Evolutionary conservation across 2,888 invertebrate species (phyloP).

Genomic region (Toxonevra muliebris): DNA sequence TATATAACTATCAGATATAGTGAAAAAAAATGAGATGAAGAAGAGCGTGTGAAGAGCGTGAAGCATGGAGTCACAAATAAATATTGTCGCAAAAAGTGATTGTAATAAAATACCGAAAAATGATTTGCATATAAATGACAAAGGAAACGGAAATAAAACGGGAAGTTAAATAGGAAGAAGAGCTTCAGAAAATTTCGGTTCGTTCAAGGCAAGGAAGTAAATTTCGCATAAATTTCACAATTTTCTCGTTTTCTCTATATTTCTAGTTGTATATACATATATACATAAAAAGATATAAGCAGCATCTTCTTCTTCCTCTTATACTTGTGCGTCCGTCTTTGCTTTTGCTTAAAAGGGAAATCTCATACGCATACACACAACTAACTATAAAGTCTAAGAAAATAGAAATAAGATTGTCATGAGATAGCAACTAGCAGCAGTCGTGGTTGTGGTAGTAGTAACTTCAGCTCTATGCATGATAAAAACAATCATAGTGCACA

Average conservation of each 20-base stretch:
- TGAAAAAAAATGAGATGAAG: background rate
- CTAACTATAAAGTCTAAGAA: background rate
- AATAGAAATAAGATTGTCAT: background rate
- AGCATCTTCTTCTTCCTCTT: too few species aligned
- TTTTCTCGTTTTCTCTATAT: background rate
- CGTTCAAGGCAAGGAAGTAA: slow-evolving; percentile 2
- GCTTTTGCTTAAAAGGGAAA: background rate
- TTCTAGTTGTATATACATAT: background rate
- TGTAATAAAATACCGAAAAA: slow-evolving; percentile 3
- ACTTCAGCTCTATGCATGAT: background rate
- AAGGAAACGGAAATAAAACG: slow-evolving; percentile 16
- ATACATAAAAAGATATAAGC: too few species aligned
- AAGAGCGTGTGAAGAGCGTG: too few species aligned
- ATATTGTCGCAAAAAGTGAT: too few species aligned
- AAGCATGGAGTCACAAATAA: too few species aligned
- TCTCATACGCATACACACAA: slow-evolving; percentile 2
- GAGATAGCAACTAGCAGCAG: background rate
- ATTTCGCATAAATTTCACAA: slow-evolving; percentile 16
- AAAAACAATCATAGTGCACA: slow-evolving; percentile 6
- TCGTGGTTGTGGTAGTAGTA: background rate
- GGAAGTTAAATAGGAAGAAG: slow-evolving; percentile 9
- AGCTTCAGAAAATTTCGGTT: too few species aligned
- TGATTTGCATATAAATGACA: slow-evolving; percentile 33
- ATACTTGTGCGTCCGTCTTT: too few species aligned
- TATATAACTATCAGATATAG: too few species aligned